A percentile compares a stretch with the other conserved stretches of the same genome.
Conservation (phyloP, 2,113 vertebrate genomes). For the Saimiri boliviensis region DNA sequence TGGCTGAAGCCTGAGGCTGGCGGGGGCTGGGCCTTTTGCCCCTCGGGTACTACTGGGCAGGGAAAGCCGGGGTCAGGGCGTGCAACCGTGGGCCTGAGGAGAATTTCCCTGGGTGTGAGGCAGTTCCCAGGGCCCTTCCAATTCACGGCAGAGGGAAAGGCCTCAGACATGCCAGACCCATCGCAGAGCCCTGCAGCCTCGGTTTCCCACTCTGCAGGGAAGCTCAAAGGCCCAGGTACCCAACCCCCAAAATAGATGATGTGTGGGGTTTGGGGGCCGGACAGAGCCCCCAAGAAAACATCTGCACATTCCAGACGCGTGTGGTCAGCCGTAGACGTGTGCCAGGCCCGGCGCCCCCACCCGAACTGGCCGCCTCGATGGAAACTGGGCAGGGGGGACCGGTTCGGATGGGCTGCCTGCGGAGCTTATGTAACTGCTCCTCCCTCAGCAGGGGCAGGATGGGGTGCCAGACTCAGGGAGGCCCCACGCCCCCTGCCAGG, state of each 20-base stretch:
- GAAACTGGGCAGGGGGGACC: conserved; percentile 86
- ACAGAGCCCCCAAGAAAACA: conserved; percentile 92
- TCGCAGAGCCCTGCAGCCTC: background rate
- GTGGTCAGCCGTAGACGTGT: conserved; percentile 90
- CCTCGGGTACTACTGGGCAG: background rate
- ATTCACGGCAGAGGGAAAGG: background rate
- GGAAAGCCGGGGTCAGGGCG: no score
- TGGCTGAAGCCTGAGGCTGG: background rate
- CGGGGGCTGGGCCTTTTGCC: background rate
- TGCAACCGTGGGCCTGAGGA: rapidly evolving
- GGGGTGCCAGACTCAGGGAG: background rate
- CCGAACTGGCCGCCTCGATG: conserved; percentile 79
- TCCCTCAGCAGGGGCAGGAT: conserved; percentile 40
- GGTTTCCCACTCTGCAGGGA: conserved; percentile 2
- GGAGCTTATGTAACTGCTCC: conserved; percentile 81
- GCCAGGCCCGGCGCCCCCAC: conserved; percentile 80
- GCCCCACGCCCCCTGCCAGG: background rate
- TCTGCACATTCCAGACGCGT: conserved; percentile 98
- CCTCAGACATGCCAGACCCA: background rate
- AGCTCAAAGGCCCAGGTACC: background rate
- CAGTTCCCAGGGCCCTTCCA: background rate
- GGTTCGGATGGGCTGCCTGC: conserved; percentile 77
- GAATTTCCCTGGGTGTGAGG: background rate
- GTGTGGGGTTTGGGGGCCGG: conserved; percentile 12
- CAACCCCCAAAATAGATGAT: conserved; percentile 36